Evolutionary conservation across 2,797 vertebrate genomes (phyloP).

Genomic region (Valencia hispanica): DNA sequence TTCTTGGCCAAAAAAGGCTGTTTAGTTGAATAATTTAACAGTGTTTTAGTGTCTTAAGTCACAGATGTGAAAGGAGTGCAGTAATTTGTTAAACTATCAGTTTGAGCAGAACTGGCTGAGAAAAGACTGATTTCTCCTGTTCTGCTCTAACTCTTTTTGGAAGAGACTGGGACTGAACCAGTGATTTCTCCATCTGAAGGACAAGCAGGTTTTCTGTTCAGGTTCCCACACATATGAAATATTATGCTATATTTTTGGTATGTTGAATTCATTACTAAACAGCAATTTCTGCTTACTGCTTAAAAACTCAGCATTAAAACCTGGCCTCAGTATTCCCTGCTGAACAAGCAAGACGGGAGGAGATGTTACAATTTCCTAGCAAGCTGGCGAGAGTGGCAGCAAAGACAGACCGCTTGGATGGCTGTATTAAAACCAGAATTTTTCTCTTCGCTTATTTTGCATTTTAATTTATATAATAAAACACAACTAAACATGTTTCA

Average conservation of each 20-base stretch:
- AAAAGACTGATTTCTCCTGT: neutral
- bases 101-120: neutral
- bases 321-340: neutral
- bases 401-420: neutral
- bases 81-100: neutral
- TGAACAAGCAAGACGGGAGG: neutral
- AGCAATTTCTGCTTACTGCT: neutral
- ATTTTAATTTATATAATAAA: neutral
- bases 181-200: neutral
- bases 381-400: neutral
- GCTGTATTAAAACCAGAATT: no score
- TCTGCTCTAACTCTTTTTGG: neutral
- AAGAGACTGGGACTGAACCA: neutral
- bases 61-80: neutral
- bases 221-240: neutral
- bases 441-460: neutral
- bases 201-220: neutral
- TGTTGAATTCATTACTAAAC: neutral
- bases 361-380: neutral
- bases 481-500: neutral
- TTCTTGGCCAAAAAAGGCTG: no score
- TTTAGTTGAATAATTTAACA: no score
- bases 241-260: neutral
- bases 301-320: conserved; percentile 3
- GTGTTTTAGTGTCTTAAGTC: neutral